Base-by-base conservation (phyloP, 92 coral and sea anemone species). In the Palythoa heliodiscus region DNA sequence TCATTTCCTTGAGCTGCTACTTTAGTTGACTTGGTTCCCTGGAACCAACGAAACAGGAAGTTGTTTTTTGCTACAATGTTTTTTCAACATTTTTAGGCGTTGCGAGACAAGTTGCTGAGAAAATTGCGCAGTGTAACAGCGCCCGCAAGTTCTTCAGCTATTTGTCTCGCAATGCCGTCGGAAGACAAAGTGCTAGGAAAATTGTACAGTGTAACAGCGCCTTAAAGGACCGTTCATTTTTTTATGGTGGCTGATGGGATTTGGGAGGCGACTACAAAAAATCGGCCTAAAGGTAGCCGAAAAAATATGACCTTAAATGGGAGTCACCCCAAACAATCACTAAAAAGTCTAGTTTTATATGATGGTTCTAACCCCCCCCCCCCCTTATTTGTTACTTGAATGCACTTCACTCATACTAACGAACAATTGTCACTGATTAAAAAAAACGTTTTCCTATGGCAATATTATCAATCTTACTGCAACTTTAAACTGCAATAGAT, bases 11-110 rank as follows among this genome's bases (percentile, higher is more conserved):
- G 47, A 72, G 12, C 15, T 72, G 76, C 54, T 72, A 25, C 14
- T 70, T 70, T 70, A 70, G 74, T 40, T 70, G 74, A 70, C 74
- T 70, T 70, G 74, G 23, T 70, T 2, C 74, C 74, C 74, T 70
- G 74, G 74, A 70, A 24, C 74, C 74, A 70, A 70, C 43, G 74
- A 72, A 72, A 72, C 76, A 72, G 53, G 54, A 72, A 72, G 76
- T 72, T 72, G 76, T 72, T 35, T 72, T 72, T 72, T 72, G 22
- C 54, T 25, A 72, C 57, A 72, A 72, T 72, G 17, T 40, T 72
- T 71, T 71, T 71, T 71, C 61, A 55, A 55, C 61, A 55, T 4
- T 1, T 55, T 55, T 55, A 55, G 61, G 61, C 61, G 61, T 55
- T 43, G 48, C 48, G 50, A 43, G 50, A 43, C 50, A 43, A 43